phyloP scores from a whole-genome alignment of 2,797 vertebrate species.

The Falco peregrinus region DNA sequence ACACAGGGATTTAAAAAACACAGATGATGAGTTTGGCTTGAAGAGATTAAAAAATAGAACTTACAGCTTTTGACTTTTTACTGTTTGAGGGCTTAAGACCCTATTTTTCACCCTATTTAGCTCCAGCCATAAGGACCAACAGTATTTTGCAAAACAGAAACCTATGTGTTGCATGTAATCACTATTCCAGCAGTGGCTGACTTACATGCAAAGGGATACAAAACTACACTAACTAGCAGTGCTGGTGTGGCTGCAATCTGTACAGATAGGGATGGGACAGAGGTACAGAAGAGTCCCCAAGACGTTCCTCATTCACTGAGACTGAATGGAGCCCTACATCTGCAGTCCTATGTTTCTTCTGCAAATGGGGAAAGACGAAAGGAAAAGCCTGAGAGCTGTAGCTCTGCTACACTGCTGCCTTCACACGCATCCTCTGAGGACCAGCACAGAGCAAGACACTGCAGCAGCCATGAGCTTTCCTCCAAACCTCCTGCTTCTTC shows the following conservation, averaged over 20 bases:
- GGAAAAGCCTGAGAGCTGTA: neutral
- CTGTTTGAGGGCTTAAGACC: neutral
- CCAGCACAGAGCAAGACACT: neutral
- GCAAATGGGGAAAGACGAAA: rapidly evolving
- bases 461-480: neutral
- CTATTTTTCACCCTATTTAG: conserved; percentile 6
- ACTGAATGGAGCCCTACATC: neutral
- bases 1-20: neutral
- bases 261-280: neutral
- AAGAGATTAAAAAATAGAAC: conserved; percentile 33
- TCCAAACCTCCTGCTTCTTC: neutral
- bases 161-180: neutral
- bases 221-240: neutral
- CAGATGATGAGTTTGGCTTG: neutral
- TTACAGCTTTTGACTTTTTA: neutral
- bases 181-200: neutral
- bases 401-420: neutral
- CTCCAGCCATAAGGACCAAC: neutral
- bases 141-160: neutral
- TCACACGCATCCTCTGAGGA: neutral
- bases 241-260: neutral
- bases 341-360: neutral
- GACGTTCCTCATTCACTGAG: neutral
- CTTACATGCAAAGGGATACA: neutral
- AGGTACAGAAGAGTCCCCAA: neutral